phyloP scores from a whole-genome alignment of 1,140 invertebrate genomes.

The Odontomachus brunneus region DNA sequence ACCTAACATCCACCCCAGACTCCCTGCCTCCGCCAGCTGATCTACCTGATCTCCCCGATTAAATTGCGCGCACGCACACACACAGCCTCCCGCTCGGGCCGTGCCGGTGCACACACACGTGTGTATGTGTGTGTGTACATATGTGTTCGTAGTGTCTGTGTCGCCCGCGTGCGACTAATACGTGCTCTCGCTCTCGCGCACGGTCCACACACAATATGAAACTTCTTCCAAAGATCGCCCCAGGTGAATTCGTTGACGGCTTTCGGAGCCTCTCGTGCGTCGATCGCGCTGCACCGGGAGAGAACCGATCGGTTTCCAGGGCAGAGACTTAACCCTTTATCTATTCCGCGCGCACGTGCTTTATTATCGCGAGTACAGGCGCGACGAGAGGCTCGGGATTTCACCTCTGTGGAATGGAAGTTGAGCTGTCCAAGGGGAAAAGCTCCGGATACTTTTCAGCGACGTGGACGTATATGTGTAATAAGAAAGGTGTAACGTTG shows the following conservation, averaged over 20 bases:
- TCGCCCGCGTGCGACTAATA: slow-evolving; percentile 2
- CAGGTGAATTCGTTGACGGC: slow-evolving; percentile 30
- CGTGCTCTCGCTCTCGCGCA: slow-evolving; percentile 1
- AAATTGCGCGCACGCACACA: slow-evolving; percentile 68
- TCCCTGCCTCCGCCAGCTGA: slow-evolving; percentile 72
- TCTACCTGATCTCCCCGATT: slow-evolving; percentile 70
- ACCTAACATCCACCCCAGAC: slow-evolving; percentile 76
- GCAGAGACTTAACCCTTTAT: background rate
- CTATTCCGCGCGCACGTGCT: background rate
- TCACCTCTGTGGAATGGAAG: background rate
- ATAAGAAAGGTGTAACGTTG: too few species aligned
- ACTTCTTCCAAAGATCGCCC: slow-evolving; percentile 30
- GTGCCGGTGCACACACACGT: background rate
- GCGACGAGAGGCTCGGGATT: background rate
- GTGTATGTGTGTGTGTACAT: too few species aligned
- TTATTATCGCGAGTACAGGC: background rate
- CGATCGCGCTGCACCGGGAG: background rate
- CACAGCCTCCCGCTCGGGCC: background rate
- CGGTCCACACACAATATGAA: slow-evolving; percentile 37
- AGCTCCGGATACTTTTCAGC: background rate
- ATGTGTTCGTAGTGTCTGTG: background rate
- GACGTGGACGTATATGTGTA: background rate
- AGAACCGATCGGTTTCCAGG: slow-evolving; percentile 17
- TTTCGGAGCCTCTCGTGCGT: background rate
- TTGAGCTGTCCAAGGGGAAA: background rate